These are phyloP conservation scores for Phylloscopus whistleri DNA, from an alignment of 2,113 vertebrate species.

Conservation along the genomic window DNA sequence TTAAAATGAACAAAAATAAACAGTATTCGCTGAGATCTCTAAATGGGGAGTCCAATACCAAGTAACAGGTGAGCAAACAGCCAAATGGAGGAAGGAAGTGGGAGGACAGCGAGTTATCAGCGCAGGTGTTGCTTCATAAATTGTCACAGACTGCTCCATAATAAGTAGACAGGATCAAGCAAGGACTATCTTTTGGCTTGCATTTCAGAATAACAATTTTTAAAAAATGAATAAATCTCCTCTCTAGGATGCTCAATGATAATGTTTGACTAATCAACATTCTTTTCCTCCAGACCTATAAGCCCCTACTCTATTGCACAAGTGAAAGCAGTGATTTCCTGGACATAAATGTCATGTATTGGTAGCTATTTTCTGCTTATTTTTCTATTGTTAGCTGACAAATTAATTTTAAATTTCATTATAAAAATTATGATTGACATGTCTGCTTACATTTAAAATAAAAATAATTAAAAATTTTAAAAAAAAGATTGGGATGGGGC, in stretches of 20 bases:
- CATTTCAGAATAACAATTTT: not conserved
- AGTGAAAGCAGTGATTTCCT: not conserved
- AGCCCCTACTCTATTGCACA: not conserved
- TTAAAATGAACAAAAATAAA: not conserved
- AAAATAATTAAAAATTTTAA: not conserved
- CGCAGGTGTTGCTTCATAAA: not conserved
- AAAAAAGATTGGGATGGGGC: not conserved
- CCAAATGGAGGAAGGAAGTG: not conserved
- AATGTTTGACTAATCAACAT: not conserved
- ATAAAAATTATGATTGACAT: not conserved
- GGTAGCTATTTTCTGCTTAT: not conserved
- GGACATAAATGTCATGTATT: not conserved
- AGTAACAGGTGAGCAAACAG: slow-evolving; percentile 33
- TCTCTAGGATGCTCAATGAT: not conserved
- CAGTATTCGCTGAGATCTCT: not conserved
- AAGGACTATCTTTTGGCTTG: not conserved
- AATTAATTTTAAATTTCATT: not conserved
- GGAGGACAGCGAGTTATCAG: not conserved
- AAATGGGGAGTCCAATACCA: not conserved
- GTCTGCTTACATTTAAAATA: not conserved
- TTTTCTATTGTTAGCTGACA: not conserved
- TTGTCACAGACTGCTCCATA: not conserved
- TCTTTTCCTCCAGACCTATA: not conserved
- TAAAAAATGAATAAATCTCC: not conserved
- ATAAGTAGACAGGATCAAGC: not conserved